phyloP scores from a whole-genome alignment of 2,113 vertebrate genomes.

The Platanista minor region DNA sequence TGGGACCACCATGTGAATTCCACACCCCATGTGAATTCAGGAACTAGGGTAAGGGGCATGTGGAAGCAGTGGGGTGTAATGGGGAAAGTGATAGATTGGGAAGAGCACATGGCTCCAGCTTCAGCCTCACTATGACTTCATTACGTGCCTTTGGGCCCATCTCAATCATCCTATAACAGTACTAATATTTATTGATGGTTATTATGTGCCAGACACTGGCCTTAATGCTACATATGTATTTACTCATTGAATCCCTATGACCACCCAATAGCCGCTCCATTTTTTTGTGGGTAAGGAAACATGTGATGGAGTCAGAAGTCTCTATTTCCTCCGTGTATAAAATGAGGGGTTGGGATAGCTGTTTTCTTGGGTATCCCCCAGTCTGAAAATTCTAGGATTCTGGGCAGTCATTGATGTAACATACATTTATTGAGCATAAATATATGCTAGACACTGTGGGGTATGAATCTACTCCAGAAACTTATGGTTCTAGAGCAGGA shows the following conservation, averaged over 20 bases:
- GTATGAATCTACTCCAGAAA: not conserved
- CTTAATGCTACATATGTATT: not conserved
- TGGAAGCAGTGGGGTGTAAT: not conserved
- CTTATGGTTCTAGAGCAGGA: not conserved
- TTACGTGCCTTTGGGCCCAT: not conserved
- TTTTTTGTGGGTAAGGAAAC: not conserved
- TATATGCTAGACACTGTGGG: not conserved
- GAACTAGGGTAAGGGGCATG: not conserved
- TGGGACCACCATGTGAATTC: not conserved
- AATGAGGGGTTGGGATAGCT: not conserved
- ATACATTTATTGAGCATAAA: not conserved
- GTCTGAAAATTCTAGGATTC: not conserved
- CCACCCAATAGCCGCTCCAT: not conserved
- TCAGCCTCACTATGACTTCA: not conserved
- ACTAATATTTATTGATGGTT: not conserved
- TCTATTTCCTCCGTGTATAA: not conserved
- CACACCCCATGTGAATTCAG: not conserved
- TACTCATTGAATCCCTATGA: not conserved
- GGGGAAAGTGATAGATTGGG: not conserved
- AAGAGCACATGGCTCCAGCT: not conserved
- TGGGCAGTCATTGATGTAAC: not conserved
- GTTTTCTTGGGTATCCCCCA: not conserved
- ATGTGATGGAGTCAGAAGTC: not conserved
- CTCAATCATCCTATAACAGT: not conserved
- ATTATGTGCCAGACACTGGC: not conserved